Conservation (phyloP, 2,113 vertebrate species). For the Gobiocypris rarus region DNA sequence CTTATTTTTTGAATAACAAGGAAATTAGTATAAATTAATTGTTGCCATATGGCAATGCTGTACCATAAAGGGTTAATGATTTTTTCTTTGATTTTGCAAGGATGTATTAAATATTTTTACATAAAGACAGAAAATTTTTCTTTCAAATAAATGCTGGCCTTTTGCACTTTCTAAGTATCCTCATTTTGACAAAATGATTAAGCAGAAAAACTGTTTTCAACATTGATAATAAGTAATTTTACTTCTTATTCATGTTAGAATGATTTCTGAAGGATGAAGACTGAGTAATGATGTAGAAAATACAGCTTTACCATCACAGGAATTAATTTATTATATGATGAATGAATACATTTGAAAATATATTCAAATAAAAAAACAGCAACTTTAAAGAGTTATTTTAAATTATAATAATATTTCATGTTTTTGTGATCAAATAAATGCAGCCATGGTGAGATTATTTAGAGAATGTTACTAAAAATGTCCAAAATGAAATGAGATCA, state of each 20-base stretch:
- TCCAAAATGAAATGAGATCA: neutral
- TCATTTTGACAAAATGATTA: neutral
- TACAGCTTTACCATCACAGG: neutral
- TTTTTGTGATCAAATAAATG: neutral
- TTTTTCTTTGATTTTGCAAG: neutral
- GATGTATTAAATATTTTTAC: neutral
- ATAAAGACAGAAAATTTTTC: neutral
- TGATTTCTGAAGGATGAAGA: neutral
- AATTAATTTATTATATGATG: neutral
- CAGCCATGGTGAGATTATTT: neutral
- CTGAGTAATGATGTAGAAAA: neutral
- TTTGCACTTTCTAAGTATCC: neutral
- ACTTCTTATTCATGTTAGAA: neutral
- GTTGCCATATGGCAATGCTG: no score
- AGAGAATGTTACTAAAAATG: neutral
- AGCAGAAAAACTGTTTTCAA: no score
- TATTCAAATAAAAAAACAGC: neutral
- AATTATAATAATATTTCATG: neutral
- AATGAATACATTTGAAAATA: neutral
- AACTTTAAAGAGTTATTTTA: neutral
- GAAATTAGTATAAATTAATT: no score
- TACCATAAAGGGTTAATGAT: neutral
- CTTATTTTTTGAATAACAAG: no score
- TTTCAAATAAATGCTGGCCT: neutral
- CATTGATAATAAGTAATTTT: neutral